Evolutionary conservation across 2,113 vertebrate genomes (phyloP), one percentile per base, ranked within the genome.

Genomic region (Mionectes macconnelli): DNA sequence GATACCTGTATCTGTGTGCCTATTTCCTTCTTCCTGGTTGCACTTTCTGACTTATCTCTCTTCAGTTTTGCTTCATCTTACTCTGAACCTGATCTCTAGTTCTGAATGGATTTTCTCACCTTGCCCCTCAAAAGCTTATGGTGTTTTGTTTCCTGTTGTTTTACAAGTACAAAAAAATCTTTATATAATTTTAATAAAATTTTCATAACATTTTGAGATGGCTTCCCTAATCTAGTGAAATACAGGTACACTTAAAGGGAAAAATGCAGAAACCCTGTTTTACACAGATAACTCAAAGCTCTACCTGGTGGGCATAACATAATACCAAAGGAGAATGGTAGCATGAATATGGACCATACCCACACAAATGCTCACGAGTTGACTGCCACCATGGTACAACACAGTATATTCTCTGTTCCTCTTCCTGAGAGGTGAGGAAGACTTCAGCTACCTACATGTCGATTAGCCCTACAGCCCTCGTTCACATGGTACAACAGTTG

Each of bases 271-370:
- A 52, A 57, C 4, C 3, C 13, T 12, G 79, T 84, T 79, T 60
- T 53, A 23, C 1, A 5, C 2, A 8, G 1, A 0, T 31, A 17
- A 20, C 15, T 35, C 22, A 73, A 73, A 60, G 17, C 3, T 62
- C 17, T 35, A 68, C 23, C 7, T 62, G 7, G 4, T 60, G 28
- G 50, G 7, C 30, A 8, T 56, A 83, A 72, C 12, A 39, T 17
- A 37, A 3, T 59, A 24, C 21, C 39, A 62, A 70, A 87, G 49
- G 13, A 57, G 45, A 73, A 56, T 10, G 12, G 20, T 21, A 40
- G 13, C 3, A 50, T 24, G 22, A 73, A 30, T 2, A 0, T 9
- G 37, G 53, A 69, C 31, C 3, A 5, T 31, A 15, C 9, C 25
- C 19, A 15, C 37, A 62, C 30, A 59, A 76, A 83, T 40, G 24